A percentile compares a stretch with the other conserved stretches of the same genome.
phyloP scores from a whole-genome alignment of 2,888 invertebrate species.

The Clistopyga incitator region DNA sequence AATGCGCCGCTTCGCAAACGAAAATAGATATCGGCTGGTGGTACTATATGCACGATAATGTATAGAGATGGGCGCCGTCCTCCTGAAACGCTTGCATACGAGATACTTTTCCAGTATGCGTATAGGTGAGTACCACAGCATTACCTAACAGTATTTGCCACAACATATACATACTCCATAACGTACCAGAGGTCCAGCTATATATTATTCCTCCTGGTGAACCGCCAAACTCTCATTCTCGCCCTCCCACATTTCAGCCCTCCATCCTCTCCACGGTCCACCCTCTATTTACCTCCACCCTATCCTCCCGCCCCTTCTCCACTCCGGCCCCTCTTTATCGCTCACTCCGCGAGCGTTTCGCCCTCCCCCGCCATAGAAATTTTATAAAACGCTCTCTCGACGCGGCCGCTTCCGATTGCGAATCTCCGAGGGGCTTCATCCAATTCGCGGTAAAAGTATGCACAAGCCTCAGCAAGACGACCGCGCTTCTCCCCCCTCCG shows the following conservation, averaged over 20 bases:
- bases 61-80: not conserved
- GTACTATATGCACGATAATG: conserved; percentile 25
- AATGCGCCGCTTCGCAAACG: conserved; percentile 76
- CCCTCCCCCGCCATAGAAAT: conserved; percentile 40
- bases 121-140: conserved; percentile 9
- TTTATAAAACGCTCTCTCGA: conserved; percentile 60
- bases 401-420: conserved; percentile 57
- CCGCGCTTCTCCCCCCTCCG: not conserved
- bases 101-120: not conserved
- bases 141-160: conserved; percentile 1
- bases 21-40: conserved; percentile 77
- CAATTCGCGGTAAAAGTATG: conserved; percentile 59
- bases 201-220: conserved; percentile 56
- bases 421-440: conserved; percentile 54
- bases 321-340: conserved; percentile 39
- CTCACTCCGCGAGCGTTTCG: conserved; percentile 26
- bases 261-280: conserved; percentile 30
- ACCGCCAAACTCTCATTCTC: conserved; percentile 58
- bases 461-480: conserved; percentile 14
- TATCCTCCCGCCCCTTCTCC: conserved; percentile 5
- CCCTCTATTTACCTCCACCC: conserved; percentile 10
- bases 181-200: conserved; percentile 30
- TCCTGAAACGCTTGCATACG: not conserved
- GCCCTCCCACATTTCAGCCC: conserved; percentile 6
- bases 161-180: conserved; percentile 3